phyloP scores from a whole-genome alignment of 2,888 invertebrate species.

The Xestia c-nigrum region DNA sequence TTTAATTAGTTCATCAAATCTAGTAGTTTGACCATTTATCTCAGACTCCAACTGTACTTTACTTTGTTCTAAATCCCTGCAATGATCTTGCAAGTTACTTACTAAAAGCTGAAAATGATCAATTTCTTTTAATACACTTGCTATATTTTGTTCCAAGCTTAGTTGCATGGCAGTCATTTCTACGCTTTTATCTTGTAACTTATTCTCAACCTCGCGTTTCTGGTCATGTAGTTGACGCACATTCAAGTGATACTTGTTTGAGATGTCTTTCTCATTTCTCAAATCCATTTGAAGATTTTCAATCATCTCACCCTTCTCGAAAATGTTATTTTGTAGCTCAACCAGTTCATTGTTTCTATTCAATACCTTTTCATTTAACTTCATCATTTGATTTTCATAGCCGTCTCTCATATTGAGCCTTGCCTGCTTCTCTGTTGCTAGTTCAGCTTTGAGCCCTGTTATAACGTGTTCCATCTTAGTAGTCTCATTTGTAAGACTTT shows the following conservation, averaged over 20 bases:
- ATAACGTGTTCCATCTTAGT: conserved; percentile 78
- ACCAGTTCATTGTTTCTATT: conserved; percentile 86
- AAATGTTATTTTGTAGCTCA: conserved; percentile 82
- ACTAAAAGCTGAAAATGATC: conserved; percentile 70
- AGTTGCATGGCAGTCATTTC: conserved; percentile 73
- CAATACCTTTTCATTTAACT: conserved; percentile 83
- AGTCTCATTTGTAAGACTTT: conserved; percentile 81
- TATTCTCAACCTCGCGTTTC: conserved; percentile 69
- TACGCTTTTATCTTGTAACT: conserved; percentile 71
- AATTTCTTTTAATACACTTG: conserved; percentile 72
- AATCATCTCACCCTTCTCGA: conserved; percentile 81
- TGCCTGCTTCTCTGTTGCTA: conserved; percentile 78
- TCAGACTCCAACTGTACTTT: conserved; percentile 73
- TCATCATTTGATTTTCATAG: conserved; percentile 82
- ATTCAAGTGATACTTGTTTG: conserved; percentile 74
- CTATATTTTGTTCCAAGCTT: conserved; percentile 69
- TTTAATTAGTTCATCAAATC: conserved; percentile 71
- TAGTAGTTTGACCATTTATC: conserved; percentile 70
- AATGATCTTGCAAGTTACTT: conserved; percentile 69
- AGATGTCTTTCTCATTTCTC: conserved; percentile 76
- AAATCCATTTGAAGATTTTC: conserved; percentile 78
- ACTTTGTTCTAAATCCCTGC: conserved; percentile 70
- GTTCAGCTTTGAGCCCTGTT: conserved; percentile 74
- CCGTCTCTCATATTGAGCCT: conserved; percentile 80
- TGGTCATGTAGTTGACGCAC: conserved; percentile 68